Evolutionary conservation across 2,888 invertebrate genomes (phyloP).

Genomic region (Phorcus lineatus): DNA sequence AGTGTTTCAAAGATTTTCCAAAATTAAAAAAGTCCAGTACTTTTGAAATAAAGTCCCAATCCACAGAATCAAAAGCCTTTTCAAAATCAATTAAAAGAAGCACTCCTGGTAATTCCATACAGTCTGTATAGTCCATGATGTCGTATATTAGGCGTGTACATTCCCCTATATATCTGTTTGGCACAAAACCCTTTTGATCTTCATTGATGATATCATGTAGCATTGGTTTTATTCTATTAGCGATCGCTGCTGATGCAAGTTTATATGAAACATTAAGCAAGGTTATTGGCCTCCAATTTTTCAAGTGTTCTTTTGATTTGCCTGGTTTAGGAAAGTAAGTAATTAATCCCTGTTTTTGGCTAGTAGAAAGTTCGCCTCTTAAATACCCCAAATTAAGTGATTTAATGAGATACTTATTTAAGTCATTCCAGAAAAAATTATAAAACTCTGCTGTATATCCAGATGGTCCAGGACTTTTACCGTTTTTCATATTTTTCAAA

Average conservation of each 20-base stretch:
- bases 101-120: background rate
- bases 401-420: background rate
- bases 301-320: background rate
- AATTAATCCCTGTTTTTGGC: background rate
- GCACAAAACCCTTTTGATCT: constrained; percentile 4
- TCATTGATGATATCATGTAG: background rate
- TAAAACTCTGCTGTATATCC: background rate
- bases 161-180: constrained; percentile 19
- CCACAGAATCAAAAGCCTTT: constrained; percentile 12
- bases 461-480: background rate
- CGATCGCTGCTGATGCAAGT: background rate
- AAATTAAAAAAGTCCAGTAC: background rate
- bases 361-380: background rate
- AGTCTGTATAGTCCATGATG: constrained; percentile 10
- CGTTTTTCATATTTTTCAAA: background rate
- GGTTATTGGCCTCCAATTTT: constrained; percentile 6
- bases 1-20: background rate
- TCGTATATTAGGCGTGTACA: background rate
- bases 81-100: constrained; percentile 21
- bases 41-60: background rate
- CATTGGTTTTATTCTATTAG: background rate
- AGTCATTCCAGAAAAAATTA: background rate
- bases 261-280: background rate
- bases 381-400: background rate
- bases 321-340: background rate